Base-by-base conservation (phyloP, 2,113 vertebrate genomes). In the Cebus imitator region DNA sequence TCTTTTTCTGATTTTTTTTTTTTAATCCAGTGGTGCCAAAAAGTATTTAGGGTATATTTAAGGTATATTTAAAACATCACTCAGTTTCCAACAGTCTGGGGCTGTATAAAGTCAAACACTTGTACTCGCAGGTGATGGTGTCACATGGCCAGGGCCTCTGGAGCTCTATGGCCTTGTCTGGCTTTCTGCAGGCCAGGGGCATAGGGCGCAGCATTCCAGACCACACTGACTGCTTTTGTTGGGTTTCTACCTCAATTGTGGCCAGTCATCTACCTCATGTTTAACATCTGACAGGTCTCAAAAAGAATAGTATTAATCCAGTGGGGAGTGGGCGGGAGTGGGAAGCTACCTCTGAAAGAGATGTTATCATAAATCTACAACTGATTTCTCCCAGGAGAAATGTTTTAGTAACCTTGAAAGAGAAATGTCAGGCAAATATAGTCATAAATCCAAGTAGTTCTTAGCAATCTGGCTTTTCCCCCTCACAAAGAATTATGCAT, bases 181-280 rank as follows among this genome's bases (percentile, higher is more conserved):
- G 87, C 70, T 75, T 93, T 93, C 92, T 95, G 94, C 96, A 80
- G 98, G 97, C 98, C 86, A 90, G 40, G 97, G 97, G 86, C 98
- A 97, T 97, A 97, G 95, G 98, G 96, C 95, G 94, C 66, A 76
- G 80, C 3, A 2, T 43, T 32, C 84, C 48, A 35, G 7, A 7
- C n/a, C 78, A 75, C 79, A 25, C 78, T 1, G 1, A n/a, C 23
- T 37, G 75, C 58, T 58, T 85, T 84, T 52, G 89, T 97, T 97
- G 84, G 32, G 48, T 92, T 97, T 98, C 98, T 99, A 99, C 99
- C 98, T 99, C 98, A 98, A 85, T 98, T 98, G 79, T 96, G 97
- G 97, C 95, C 98, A 98, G 93, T 87, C 61, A 55, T 98, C 98
- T 99, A 99, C 99, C 99, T 99, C 98, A 97, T 40, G 92, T 95